These are phyloP conservation scores for Pantelozetes paolii DNA, from an alignment of 2,888 invertebrate species.

Conservation along the genomic window DNA sequence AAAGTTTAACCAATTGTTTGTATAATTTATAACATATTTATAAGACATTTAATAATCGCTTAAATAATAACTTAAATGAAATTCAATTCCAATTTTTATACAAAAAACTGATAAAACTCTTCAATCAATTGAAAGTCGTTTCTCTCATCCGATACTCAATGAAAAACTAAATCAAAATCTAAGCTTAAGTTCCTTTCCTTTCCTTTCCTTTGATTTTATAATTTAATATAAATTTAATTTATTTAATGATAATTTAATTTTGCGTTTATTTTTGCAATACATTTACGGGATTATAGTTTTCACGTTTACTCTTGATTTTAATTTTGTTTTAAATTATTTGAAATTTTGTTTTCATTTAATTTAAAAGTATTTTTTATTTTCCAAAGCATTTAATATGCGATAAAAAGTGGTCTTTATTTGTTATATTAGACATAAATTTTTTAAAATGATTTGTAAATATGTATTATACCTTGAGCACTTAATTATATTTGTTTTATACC, in stretches of 20 bases:
- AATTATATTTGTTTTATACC: neutral
- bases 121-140: constrained; percentile 7
- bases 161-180: constrained; percentile 21
- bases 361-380: neutral
- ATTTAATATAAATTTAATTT: constrained; percentile 18
- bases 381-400: neutral
- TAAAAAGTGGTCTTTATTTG: constrained; percentile 23
- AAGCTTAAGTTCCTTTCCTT: constrained; percentile 19
- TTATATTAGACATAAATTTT: constrained; percentile 33
- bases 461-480: constrained; percentile 34
- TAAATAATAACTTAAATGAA: neutral
- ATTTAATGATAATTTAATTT: neutral
- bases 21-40: too few species aligned
- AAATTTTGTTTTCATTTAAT: neutral
- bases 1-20: too few species aligned
- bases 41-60: neutral
- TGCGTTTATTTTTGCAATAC: constrained; percentile 30
- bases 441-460: constrained; percentile 31
- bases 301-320: neutral
- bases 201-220: constrained; percentile 5
- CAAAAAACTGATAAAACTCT: neutral
- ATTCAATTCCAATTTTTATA: neutral
- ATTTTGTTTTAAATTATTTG: neutral
- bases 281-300: constrained; percentile 34
- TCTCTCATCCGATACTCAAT: constrained; percentile 27